These are phyloP conservation scores for Diuraphis noxia DNA, from an alignment of 1,140 invertebrate species.

Conservation along the genomic window DNA sequence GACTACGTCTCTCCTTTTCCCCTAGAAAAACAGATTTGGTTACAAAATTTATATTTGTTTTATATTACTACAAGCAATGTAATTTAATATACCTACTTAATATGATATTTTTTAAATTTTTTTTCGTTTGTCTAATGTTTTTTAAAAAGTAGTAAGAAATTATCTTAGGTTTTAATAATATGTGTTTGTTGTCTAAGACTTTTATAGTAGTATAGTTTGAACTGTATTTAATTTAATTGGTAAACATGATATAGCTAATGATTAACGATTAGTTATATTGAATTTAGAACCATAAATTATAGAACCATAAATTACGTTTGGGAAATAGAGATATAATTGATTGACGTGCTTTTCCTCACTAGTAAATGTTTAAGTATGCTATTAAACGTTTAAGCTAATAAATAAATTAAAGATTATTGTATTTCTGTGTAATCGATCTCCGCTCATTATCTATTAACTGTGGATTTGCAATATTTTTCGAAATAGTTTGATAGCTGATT, in stretches of 20 bases:
- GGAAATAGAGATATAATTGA: neutral
- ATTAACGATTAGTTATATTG: neutral
- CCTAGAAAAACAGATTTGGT: too few relatives aligned
- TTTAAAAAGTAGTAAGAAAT: neutral
- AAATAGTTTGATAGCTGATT: neutral
- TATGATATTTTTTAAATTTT: neutral
- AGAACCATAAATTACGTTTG: neutral
- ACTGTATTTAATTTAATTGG: neutral
- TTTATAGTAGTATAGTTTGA: neutral
- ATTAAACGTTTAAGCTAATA: neutral
- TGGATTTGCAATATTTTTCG: neutral
- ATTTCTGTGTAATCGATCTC: neutral
- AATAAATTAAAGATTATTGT: neutral
- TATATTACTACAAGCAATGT: neutral
- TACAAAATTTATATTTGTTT: neutral
- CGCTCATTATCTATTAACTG: neutral
- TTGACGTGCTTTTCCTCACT: neutral
- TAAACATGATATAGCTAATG: neutral
- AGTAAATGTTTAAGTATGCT: neutral
- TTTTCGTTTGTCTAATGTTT: neutral
- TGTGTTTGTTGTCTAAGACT: neutral
- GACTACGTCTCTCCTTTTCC: too few relatives aligned
- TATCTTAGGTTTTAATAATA: neutral
- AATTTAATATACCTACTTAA: neutral
- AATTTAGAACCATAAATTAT: neutral